Evolutionary conservation across 2,113 vertebrate species (phyloP).

Genomic region (Puffinus mauretanicus): DNA sequence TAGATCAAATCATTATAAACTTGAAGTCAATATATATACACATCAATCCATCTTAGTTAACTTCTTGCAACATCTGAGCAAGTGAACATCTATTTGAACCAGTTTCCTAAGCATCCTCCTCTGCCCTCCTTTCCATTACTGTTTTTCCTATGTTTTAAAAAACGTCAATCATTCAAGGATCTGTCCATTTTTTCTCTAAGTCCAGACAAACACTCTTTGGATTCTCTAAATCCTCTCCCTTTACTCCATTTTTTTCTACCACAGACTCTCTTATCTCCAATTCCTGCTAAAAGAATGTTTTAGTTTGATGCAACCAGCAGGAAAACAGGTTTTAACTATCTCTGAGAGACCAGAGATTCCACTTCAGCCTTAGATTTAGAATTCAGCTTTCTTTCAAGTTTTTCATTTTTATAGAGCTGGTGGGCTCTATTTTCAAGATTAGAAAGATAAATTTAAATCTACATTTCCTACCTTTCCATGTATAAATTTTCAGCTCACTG

Average conservation of each 20-base stretch:
- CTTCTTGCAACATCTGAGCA: background rate
- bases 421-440: background rate
- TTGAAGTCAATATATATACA: background rate
- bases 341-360: background rate
- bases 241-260: background rate
- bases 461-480: background rate
- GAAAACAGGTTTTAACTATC: background rate
- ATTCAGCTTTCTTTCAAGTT: background rate
- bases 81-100: background rate
- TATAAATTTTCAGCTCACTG: background rate
- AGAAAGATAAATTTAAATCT: background rate
- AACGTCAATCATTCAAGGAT: background rate
- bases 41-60: background rate
- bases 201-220: background rate
- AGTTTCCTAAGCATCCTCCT: background rate
- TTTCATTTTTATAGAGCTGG: background rate
- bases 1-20: background rate
- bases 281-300: background rate
- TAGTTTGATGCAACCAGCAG: background rate
- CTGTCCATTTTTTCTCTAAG: background rate
- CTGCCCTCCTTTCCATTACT: background rate
- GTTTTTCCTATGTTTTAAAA: background rate
- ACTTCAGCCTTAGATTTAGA: background rate
- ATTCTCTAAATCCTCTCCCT: background rate
- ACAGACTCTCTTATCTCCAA: background rate